Conservation (phyloP, 2,797 vertebrate species). For the Orientallactaga sibirica region DNA sequence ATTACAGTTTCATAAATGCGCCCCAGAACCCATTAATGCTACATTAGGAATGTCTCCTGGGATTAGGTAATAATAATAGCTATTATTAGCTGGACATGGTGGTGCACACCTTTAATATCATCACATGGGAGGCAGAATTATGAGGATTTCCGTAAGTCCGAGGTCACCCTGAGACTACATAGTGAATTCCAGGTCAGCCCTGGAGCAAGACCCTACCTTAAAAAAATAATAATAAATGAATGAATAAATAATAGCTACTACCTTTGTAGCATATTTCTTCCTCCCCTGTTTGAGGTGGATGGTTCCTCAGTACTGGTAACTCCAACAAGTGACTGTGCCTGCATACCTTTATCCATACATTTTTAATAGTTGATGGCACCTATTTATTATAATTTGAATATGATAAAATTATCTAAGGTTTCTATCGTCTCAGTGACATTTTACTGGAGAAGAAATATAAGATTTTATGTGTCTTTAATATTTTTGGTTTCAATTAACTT, state of each 20-base stretch:
- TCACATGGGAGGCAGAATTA: too few relatives aligned
- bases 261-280: not conserved
- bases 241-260: not conserved
- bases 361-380: not conserved
- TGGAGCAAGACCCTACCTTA: too few relatives aligned
- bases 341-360: not conserved
- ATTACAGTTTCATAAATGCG: not conserved
- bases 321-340: not conserved
- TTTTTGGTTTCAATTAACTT: conserved; percentile 5
- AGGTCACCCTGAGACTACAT: too few relatives aligned
- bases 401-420: not conserved
- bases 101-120: too few relatives aligned
- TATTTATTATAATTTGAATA: conserved; percentile 36
- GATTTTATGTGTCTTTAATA: conserved; percentile 7
- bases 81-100: too few relatives aligned
- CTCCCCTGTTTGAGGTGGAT: not conserved
- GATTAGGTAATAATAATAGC: not conserved
- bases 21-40: not conserved
- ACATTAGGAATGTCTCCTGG: not conserved
- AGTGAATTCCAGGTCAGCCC: too few relatives aligned
- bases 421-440: not conserved
- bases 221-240: too few relatives aligned
- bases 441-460: not conserved
- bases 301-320: not conserved
- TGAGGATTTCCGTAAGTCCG: too few relatives aligned